Percentiles rank a stretch among this genome's conserved stretches.
Evolutionary conservation across 2,888 invertebrate genomes (phyloP).

Genomic region (Andrena flavipes): DNA sequence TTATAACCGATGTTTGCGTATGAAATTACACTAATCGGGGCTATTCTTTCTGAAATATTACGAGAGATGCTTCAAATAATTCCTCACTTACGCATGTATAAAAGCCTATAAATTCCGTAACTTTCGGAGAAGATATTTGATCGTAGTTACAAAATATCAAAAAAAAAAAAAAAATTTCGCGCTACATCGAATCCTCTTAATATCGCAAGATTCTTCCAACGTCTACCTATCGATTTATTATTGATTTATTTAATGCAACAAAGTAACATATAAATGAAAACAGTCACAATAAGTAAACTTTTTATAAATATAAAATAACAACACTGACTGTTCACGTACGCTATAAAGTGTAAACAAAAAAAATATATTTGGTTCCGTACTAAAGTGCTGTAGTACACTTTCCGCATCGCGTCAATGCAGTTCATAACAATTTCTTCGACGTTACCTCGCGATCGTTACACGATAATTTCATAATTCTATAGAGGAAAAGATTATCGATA

Average conservation of each 20-base stretch:
- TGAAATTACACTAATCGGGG: conserved; percentile 40
- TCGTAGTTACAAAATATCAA: conserved; percentile 14
- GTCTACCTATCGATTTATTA: conserved; percentile 1
- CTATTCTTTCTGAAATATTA: not conserved
- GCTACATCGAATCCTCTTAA: conserved; percentile 6
- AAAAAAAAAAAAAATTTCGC: not conserved
- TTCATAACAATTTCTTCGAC: conserved; percentile 9
- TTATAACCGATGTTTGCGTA: conserved; percentile 38
- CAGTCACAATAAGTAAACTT: conserved; percentile 18
- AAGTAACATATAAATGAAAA: conserved; percentile 20
- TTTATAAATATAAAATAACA: conserved; percentile 47
- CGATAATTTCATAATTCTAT: conserved; percentile 26
- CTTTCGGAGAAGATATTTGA: conserved; percentile 6
- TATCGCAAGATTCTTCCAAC: not conserved
- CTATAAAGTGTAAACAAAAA: conserved; percentile 31
- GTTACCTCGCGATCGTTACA: conserved; percentile 12
- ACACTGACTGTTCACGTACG: conserved; percentile 18
- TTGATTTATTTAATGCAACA: conserved; percentile 8
- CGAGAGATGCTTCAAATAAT: conserved; percentile 30
- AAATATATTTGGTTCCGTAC: conserved; percentile 38
- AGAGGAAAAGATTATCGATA: conserved; percentile 23
- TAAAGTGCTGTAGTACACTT: conserved; percentile 16
- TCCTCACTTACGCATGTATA: conserved; percentile 22
- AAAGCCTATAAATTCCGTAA: conserved; percentile 30
- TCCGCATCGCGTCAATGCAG: conserved; percentile 27